phyloP scores from a whole-genome alignment of 2,888 invertebrate genomes.

The Alitta virens region DNA sequence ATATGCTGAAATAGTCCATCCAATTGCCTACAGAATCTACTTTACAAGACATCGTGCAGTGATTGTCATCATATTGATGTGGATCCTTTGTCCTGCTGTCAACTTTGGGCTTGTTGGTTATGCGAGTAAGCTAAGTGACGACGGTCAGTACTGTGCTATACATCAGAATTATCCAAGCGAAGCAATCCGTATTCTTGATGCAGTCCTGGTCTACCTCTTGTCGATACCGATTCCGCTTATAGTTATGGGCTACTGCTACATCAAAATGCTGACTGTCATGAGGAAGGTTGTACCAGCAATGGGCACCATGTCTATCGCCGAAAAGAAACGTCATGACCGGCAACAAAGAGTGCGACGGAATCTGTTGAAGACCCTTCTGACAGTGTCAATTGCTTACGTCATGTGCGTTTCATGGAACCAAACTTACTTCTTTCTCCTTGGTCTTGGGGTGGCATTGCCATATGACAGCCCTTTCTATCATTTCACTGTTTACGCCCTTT shows the following conservation, averaged over 20 bases:
- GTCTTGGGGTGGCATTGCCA: not conserved
- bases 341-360: not conserved
- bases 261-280: not conserved
- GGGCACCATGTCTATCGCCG: not conserved
- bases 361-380: not conserved
- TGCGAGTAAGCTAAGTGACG: too few species aligned
- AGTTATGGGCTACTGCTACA: not conserved
- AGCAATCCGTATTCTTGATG: too few species aligned
- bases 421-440: not conserved
- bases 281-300: not conserved
- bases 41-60: too few species aligned
- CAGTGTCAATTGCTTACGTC: not conserved
- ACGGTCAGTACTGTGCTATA: too few species aligned
- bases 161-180: too few species aligned
- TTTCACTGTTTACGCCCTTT: not conserved
- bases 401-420: not conserved
- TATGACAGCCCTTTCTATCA: too few species aligned
- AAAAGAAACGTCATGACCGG: not conserved
- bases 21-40: too few species aligned
- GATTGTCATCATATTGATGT: too few species aligned
- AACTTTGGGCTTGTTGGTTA: too few species aligned
- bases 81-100: too few species aligned
- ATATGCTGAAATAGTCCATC: too few species aligned
- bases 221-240: not conserved
- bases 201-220: not conserved